phyloP scores from a whole-genome alignment of 2,797 vertebrate species.

The Antennarius maculatus region DNA sequence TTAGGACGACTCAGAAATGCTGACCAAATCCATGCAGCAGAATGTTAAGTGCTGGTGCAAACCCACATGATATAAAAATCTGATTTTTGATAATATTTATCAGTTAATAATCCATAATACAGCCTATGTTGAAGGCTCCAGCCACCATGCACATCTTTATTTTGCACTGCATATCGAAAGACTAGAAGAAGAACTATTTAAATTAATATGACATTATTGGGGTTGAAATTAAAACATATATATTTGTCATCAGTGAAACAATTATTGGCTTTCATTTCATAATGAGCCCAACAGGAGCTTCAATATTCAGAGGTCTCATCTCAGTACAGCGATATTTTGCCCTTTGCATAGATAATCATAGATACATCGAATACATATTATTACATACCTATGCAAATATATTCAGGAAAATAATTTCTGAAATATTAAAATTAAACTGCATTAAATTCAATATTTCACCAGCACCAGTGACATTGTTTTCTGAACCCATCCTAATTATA shows the following conservation, averaged over 20 bases:
- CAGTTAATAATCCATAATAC: slow-evolving; percentile 35
- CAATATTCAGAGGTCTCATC: slow-evolving; percentile 24
- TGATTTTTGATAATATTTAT: slow-evolving; percentile 32
- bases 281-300: slow-evolving; percentile 29
- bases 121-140: slow-evolving; percentile 4
- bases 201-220: slow-evolving; percentile 9
- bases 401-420: slow-evolving; percentile 24
- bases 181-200: slow-evolving; percentile 18
- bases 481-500: slow-evolving; percentile 65
- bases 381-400: slow-evolving; percentile 5
- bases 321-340: slow-evolving; percentile 22
- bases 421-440: no score
- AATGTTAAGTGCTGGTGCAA: slow-evolving; percentile 31
- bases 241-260: slow-evolving; percentile 22
- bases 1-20: not conserved
- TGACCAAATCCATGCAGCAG: slow-evolving; percentile 7
- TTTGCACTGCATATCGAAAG: slow-evolving; percentile 16
- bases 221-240: slow-evolving; percentile 20
- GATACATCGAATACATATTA: slow-evolving; percentile 34
- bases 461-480: slow-evolving; percentile 51
- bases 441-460: slow-evolving; percentile 58
- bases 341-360: slow-evolving; percentile 28
- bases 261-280: slow-evolving; percentile 36
- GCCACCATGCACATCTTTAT: slow-evolving; percentile 13
- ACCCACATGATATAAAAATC: slow-evolving; percentile 5